phyloP scores from a whole-genome alignment of 1,140 invertebrate species.

The Tetragonula clypearis region DNA sequence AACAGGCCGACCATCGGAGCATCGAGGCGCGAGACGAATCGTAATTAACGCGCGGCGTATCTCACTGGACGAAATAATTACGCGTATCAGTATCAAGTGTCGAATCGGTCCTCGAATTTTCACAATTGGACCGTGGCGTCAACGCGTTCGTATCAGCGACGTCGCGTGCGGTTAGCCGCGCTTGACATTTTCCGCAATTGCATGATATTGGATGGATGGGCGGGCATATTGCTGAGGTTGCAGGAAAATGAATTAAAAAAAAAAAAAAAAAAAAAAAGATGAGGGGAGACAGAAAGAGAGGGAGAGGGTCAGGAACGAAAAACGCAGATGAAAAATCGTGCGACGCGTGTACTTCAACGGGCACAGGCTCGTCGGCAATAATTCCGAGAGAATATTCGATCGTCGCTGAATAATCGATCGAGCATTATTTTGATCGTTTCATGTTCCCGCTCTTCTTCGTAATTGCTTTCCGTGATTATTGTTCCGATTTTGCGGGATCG shows the following conservation, averaged over 20 bases:
- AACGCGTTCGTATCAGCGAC: constrained; percentile 49
- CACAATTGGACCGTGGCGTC: constrained; percentile 43
- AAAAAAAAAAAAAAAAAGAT: neutral
- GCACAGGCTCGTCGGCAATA: neutral
- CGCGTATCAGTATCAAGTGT: constrained; percentile 57
- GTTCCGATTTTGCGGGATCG: neutral
- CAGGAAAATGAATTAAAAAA: constrained; percentile 30
- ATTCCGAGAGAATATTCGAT: constrained; percentile 50
- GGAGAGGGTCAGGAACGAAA: too few species aligned
- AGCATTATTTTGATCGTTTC: constrained; percentile 10
- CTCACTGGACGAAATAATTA: constrained; percentile 57
- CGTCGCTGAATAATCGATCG: neutral
- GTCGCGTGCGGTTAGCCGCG: constrained; percentile 59
- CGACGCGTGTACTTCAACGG: constrained; percentile 20
- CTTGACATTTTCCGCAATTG: constrained; percentile 64
- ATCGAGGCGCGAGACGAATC: neutral
- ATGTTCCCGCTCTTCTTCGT: neutral
- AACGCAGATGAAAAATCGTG: constrained; percentile 21
- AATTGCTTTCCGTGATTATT: neutral
- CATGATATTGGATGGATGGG: constrained; percentile 63
- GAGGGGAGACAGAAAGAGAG: neutral
- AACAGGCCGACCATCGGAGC: neutral
- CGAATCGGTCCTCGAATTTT: constrained; percentile 63
- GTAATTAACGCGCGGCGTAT: constrained; percentile 51
- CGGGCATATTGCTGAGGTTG: constrained; percentile 34